These are phyloP conservation scores for Grantiella picta DNA, from an alignment of 2,113 vertebrate species.

Conservation along the genomic window DNA sequence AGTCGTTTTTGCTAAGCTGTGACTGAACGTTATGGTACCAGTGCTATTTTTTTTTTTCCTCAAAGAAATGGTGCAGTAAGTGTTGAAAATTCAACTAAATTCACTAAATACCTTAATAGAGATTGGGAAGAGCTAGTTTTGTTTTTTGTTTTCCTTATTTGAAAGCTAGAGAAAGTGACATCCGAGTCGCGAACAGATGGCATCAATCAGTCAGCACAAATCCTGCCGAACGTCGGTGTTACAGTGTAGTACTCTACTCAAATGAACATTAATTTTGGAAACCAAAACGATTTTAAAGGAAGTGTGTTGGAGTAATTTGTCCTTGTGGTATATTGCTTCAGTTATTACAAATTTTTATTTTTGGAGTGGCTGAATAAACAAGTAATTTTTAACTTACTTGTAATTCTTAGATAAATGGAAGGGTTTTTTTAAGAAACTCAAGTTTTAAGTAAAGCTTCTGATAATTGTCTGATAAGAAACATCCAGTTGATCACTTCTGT, in stretches of 20 bases:
- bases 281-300: neutral
- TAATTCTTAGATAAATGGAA: neutral
- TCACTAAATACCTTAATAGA: neutral
- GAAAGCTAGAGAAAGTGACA: slow-evolving; percentile 15
- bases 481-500: neutral
- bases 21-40: neutral
- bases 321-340: neutral
- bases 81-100: neutral
- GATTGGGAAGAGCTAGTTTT: neutral
- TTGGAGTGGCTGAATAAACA: neutral
- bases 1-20: neutral
- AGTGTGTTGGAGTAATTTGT: neutral
- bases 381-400: neutral
- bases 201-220: slow-evolving; percentile 34
- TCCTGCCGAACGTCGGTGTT: neutral
- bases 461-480: neutral
- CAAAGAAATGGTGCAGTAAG: neutral
- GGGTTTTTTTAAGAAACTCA: neutral
- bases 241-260: neutral
- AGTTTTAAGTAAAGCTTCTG: neutral
- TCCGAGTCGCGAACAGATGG: slow-evolving; percentile 26
- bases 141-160: neutral
- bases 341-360: neutral
- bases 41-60: neutral
- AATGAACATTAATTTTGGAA: neutral